Base-by-base conservation (phyloP, 2,797 vertebrate species). In the Lemur catta region DNA sequence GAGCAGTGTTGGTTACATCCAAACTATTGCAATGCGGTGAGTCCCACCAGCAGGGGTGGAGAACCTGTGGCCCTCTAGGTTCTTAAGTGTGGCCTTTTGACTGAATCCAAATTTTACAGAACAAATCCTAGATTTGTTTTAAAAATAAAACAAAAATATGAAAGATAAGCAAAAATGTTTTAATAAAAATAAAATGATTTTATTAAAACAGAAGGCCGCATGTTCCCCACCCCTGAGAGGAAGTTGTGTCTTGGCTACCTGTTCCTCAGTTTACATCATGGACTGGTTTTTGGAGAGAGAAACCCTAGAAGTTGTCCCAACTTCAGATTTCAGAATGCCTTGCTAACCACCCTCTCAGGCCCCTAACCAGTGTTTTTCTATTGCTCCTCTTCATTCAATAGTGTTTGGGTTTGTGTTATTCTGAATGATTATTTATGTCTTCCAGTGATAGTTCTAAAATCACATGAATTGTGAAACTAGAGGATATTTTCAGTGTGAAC, bases 341-440 rank as follows among this genome's bases (percentile, higher is more conserved):
- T 84, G 9, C 59, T 87, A 28, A 82, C n/a, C 43, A 84, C 30
- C 10, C 7, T 57, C 12, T 50, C 38, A 82, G 65, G 26, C 8
- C 26, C 26, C 30, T 88, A 67, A 46, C 20, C 35, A 41, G 48
- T 74, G 57, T 12, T 80, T 88, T 91, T 95, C 52, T 74, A 9
- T 78, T 95, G 24, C 33, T 96, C 30, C 43, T 74, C 46, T 89
- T 63, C 2, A 63, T 80, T 80, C 71, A 13, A 46, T 17, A 79
- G 18, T 78, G 0, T 87, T 61, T 92, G 17, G 55, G 11, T 71
- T 86, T 89, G 13, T 38, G 9, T 94, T 89, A 59, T 89, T 89
- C 15, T 84, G 65, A 65, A 85, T 96, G 94, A 89, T 86, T 71
- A n/a, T 95, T 95, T 43, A 61, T 92, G 20, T 84, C 61, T 86